phyloP scores from a whole-genome alignment of 2,113 vertebrate genomes.

The Nothocercus julius region DNA sequence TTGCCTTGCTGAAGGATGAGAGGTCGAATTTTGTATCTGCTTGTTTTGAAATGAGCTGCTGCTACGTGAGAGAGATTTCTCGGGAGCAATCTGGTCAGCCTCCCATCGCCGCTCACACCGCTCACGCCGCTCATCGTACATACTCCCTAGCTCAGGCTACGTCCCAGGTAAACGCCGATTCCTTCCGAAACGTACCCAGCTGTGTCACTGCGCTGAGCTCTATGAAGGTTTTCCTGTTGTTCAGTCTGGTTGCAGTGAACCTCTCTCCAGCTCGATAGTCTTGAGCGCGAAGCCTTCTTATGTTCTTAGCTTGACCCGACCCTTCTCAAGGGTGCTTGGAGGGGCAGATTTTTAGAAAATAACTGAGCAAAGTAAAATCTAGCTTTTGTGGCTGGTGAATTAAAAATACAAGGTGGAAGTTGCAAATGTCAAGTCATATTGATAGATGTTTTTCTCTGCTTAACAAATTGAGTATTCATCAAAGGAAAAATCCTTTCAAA shows the following conservation, averaged over 20 bases:
- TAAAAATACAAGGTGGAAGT: neutral
- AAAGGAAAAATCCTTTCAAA: neutral
- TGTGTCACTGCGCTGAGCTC: neutral
- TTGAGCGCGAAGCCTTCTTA: neutral
- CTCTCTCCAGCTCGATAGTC: neutral
- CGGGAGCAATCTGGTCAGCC: neutral
- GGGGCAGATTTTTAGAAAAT: neutral
- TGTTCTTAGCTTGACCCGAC: neutral
- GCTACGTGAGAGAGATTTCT: neutral
- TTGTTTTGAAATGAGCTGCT: neutral
- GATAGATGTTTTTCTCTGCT: neutral
- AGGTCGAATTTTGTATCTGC: neutral
- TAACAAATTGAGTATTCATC: neutral
- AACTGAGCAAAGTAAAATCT: neutral
- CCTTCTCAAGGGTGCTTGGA: neutral
- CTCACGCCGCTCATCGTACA: too few relatives aligned
- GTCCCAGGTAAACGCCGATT: neutral
- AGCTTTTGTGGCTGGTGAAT: neutral
- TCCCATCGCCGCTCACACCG: neutral
- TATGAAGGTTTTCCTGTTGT: neutral
- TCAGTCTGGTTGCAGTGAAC: neutral
- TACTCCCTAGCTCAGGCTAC: neutral
- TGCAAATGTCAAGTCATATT: neutral
- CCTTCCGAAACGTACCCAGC: neutral
- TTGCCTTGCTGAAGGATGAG: neutral